A percentile compares a stretch with the other conserved stretches of the same genome.
Evolutionary conservation across 2,113 vertebrate species (phyloP).

Genomic region (Dicerorhinus sumatrensis): DNA sequence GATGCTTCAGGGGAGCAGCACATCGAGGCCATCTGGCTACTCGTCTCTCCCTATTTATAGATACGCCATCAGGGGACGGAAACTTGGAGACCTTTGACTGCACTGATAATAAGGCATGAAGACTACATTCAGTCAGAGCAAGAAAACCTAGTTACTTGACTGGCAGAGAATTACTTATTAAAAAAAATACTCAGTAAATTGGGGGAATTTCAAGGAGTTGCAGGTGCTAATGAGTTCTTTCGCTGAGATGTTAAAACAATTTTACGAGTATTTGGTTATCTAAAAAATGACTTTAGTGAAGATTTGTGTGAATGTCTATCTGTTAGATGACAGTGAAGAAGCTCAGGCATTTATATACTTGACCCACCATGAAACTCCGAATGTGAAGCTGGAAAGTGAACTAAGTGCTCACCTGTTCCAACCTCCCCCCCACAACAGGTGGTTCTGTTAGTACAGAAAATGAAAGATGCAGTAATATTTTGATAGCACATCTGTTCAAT

Average conservation of each 20-base stretch:
- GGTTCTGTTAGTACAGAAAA: neutral
- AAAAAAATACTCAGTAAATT: neutral
- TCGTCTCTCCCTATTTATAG: neutral
- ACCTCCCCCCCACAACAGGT: neutral
- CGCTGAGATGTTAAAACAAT: neutral
- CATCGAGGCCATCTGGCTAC: accelerated
- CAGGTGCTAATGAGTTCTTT: slow-evolving; percentile 9
- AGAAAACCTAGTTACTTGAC: neutral
- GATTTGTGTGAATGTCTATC: neutral
- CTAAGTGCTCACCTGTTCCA: neutral
- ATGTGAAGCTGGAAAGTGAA: neutral
- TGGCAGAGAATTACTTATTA: neutral
- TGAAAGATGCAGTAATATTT: neutral
- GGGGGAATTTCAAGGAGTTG: neutral
- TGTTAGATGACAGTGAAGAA: neutral
- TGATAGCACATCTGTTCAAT: neutral
- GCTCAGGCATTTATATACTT: neutral
- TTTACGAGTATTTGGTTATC: neutral
- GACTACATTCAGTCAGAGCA: neutral
- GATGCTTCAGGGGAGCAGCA: accelerated
- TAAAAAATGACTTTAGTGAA: neutral
- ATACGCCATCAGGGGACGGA: neutral
- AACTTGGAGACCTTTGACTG: neutral
- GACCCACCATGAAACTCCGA: neutral
- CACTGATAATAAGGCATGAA: neutral